A percentile compares a stretch with the other conserved stretches of the same genome.
Evolutionary conservation across 1,140 invertebrate species (phyloP).

Genomic region (Anastrepha obliqua): DNA sequence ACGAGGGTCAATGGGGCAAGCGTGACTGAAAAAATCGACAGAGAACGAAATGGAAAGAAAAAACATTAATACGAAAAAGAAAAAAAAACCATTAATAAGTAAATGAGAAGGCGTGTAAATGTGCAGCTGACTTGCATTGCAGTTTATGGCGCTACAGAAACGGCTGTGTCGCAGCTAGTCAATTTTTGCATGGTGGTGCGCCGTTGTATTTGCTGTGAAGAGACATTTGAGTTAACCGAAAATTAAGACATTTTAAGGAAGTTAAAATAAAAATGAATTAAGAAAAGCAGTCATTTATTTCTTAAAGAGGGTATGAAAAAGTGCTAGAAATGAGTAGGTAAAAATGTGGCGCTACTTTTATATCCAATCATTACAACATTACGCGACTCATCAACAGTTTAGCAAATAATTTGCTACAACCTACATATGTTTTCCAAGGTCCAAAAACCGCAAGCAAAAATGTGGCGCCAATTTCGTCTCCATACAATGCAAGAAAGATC

Average conservation of each 20-base stretch:
- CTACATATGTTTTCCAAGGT: not conserved
- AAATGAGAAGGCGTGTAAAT: not conserved
- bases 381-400: not conserved
- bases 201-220: too few species aligned
- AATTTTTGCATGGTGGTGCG: not conserved
- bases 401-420: not conserved
- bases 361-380: not conserved
- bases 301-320: not conserved
- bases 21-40: not conserved
- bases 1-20: slow-evolving; percentile 7
- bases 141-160: not conserved
- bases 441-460: not conserved
- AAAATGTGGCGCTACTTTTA: slow-evolving; percentile 14
- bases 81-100: not conserved
- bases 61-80: not conserved
- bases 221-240: too few species aligned
- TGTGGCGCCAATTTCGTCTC: not conserved
- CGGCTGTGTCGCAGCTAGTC: not conserved
- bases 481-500: not conserved
- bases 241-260: too few species aligned
- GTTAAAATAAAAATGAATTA: too few species aligned
- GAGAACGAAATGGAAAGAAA: not conserved
- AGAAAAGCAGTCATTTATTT: not conserved
- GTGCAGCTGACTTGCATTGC: not conserved
- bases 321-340: not conserved